Base-by-base conservation (phyloP, 2,888 invertebrate genomes). In the Smittia aterrima region DNA sequence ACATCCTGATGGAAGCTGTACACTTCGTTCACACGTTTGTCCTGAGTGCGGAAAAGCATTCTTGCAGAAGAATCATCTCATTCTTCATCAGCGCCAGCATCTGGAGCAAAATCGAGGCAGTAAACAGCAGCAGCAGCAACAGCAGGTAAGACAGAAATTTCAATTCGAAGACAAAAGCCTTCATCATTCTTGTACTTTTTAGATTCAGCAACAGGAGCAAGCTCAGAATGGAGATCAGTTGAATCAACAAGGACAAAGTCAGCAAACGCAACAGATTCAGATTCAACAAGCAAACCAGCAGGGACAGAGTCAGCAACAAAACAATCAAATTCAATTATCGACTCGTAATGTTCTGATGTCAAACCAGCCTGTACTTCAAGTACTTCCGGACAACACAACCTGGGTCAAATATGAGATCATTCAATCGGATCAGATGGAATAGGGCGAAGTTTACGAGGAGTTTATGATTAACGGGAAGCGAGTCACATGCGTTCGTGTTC, bases 41-140 rank as follows among this genome's bases (percentile, higher is more conserved):
- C 87, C 87, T 76, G 90, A 91, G 79, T 93, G 93, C 79, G 91
- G 91, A 75, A 93, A 92, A 80, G 92, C 91, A 13, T 93, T 93
- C 86, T 91, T 91, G 85, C 93, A 93, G 82, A 92, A 92, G 83
- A 92, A 92, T 81, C 92, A 93, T 79, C 84, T 93, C 75, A 87
- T 92, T 84, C 84, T 92, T 74, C 93, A 93, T 80, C 92, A 92
- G 82, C 85, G 92, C 74, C 92, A 92, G 79, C 92, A 92, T 82
- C 79, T 84, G 79, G 83, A 83, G 79, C 82, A 83, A 53, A 83
- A 83, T 78, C 82, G 85, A 80, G 79, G 79, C 76, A 77, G 78
- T 70, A 79, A 79, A 74, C 80, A 81, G 76, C 82, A 82, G 78
- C 81, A 81, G 78, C 84, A 85, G 68, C 82, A 82, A 75, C 80